phyloP scores from a whole-genome alignment of 1,140 invertebrate species.

The Arctopsyche grandis region DNA sequence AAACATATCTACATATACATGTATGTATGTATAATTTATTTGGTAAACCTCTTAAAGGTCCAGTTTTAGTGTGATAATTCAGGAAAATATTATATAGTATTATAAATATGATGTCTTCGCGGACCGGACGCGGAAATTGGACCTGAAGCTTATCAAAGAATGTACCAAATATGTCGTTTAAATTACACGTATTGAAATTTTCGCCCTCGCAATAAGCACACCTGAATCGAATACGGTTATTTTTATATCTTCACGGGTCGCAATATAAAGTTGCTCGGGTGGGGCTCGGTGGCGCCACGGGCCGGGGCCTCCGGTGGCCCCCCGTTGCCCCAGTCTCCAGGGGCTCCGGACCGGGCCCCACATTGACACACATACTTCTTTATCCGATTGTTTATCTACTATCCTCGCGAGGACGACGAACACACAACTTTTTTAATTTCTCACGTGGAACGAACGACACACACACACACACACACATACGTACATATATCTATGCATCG shows the following conservation, averaged over 20 bases:
- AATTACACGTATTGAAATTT: too few species aligned
- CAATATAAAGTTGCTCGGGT: constrained; percentile 29
- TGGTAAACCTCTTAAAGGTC: too few species aligned
- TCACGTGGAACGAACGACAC: not conserved
- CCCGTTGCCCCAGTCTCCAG: constrained; percentile 18
- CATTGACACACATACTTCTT: constrained; percentile 41
- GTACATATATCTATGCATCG: too few species aligned
- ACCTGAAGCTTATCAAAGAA: too few species aligned
- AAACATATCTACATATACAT: too few species aligned
- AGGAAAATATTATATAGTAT: too few species aligned
- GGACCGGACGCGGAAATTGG: too few species aligned
- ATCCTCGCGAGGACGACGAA: not conserved
- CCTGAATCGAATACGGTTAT: not conserved
- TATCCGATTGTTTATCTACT: constrained; percentile 36
- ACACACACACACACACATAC: too few species aligned
- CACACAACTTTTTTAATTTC: constrained; percentile 11
- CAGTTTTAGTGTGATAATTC: too few species aligned
- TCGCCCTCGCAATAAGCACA: not conserved
- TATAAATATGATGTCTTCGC: too few species aligned
- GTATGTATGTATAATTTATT: too few species aligned
- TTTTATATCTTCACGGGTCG: constrained; percentile 40
- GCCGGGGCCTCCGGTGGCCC: constrained; percentile 21
- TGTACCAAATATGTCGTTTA: too few species aligned
- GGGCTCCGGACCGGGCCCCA: constrained; percentile 27
- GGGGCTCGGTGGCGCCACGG: constrained; percentile 37